These are phyloP conservation scores for Papilio protenor DNA, from an alignment of 2,888 invertebrate genomes.

Conservation along the genomic window DNA sequence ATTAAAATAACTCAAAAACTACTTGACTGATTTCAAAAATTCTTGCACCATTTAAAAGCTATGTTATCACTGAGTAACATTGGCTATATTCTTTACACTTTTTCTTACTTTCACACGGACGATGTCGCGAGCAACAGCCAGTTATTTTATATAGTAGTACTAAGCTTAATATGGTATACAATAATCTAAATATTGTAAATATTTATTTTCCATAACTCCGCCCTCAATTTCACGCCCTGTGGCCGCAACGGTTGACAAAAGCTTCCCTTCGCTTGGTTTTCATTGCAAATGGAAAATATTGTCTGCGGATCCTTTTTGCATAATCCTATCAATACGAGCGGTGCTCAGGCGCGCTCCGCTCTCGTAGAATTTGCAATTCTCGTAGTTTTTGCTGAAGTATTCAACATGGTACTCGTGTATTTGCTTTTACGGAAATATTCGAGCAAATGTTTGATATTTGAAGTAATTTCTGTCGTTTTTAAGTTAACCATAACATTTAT, in stretches of 20 bases:
- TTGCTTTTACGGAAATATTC: background rate
- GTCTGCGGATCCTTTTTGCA: constrained; percentile 19
- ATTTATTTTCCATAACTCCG: background rate
- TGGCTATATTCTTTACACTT: no score
- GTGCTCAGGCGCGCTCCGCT: background rate
- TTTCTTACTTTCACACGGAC: no score
- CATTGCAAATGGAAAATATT: constrained; percentile 19
- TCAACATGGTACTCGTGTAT: background rate
- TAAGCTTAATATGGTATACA: no score
- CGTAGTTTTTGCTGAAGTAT: background rate
- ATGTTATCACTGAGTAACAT: no score
- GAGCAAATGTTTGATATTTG: background rate
- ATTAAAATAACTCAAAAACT: no score
- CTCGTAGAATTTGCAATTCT: constrained; percentile 12
- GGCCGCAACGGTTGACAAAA: constrained; percentile 7
- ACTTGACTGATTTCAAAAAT: no score
- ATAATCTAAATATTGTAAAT: background rate
- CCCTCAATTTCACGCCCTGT: background rate
- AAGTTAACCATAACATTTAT: background rate
- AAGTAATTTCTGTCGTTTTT: background rate
- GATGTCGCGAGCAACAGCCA: no score
- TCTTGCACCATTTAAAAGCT: no score
- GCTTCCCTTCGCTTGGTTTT: constrained; percentile 7
- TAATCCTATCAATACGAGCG: constrained; percentile 39
- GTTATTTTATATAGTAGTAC: no score